Evolutionary conservation across 2,113 vertebrate species (phyloP).

Genomic region (Albula goreensis): DNA sequence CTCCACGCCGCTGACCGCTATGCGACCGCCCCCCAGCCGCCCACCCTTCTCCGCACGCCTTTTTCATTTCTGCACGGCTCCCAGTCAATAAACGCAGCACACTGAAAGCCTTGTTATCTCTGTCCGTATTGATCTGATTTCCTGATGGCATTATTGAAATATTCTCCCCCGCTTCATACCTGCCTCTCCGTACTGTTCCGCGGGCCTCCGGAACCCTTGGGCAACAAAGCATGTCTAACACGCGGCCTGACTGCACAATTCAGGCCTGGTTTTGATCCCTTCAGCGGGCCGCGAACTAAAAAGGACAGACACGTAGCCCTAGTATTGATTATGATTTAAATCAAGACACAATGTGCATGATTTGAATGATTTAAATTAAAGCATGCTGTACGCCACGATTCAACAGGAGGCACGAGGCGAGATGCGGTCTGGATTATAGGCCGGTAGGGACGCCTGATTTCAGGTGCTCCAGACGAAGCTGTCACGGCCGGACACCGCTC

Average conservation of each 20-base stretch:
- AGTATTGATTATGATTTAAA: not conserved
- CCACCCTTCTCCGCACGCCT: not conserved
- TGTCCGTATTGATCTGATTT: slow-evolving; percentile 34
- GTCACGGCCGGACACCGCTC: no score
- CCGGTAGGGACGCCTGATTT: not conserved
- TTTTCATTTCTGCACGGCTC: not conserved
- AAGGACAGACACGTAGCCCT: not conserved
- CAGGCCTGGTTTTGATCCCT: not conserved
- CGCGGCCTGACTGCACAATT: not conserved
- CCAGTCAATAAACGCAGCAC: slow-evolving; percentile 1
- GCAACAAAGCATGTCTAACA: not conserved
- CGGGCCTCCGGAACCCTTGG: not conserved
- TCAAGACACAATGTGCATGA: not conserved
- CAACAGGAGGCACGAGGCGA: not conserved
- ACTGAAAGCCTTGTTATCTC: slow-evolving; percentile 36
- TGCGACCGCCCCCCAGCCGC: not conserved
- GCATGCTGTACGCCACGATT: not conserved
- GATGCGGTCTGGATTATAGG: not conserved
- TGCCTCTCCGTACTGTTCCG: slow-evolving; percentile 17
- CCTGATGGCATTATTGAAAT: slow-evolving; percentile 37
- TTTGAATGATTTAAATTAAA: no score
- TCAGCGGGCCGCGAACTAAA: no score
- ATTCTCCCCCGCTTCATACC: slow-evolving; percentile 31
- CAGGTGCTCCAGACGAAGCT: not conserved
- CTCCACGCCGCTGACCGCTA: not conserved